phyloP scores from a whole-genome alignment of 2,888 invertebrate genomes.

The Phaedon cochleariae region DNA sequence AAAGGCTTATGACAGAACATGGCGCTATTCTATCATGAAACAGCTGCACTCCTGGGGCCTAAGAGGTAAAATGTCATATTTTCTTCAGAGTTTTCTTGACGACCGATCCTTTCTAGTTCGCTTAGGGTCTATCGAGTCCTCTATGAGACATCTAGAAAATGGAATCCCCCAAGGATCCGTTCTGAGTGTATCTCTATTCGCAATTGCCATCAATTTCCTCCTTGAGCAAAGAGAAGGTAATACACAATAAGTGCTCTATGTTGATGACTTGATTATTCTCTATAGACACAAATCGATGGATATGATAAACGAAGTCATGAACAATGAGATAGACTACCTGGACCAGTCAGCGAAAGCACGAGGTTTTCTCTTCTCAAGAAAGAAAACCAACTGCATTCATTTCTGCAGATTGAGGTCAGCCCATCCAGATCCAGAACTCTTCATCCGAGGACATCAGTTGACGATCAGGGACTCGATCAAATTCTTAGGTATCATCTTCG shows the following conservation, averaged over 20 bases:
- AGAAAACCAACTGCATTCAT: not conserved
- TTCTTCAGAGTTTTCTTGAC: slow-evolving; percentile 13
- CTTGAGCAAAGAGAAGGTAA: not conserved
- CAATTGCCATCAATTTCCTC: slow-evolving; percentile 30
- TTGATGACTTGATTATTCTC: not conserved
- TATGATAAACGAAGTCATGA: not conserved
- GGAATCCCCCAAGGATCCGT: slow-evolving; percentile 36
- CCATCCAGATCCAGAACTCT: not conserved
- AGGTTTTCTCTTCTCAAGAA: not conserved
- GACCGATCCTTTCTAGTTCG: slow-evolving; percentile 3
- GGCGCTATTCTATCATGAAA: slow-evolving; percentile 30
- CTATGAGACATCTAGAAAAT: slow-evolving; percentile 23
- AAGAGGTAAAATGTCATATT: slow-evolving; percentile 25
- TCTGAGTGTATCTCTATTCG: slow-evolving; percentile 29
- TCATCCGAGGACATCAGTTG: not conserved
- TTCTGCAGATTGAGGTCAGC: not conserved
- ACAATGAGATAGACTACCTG: not conserved
- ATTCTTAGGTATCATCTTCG: slow-evolving; percentile 10
- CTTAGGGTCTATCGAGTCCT: not conserved
- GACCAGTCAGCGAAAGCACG: not conserved
- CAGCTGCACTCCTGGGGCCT: slow-evolving; percentile 28
- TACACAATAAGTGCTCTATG: not conserved
- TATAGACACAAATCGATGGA: not conserved
- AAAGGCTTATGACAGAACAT: slow-evolving; percentile 23
- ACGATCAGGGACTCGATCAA: not conserved